Evolutionary conservation across 64 coral and sea anemone genomes (phyloP).

Genomic region (Actinia tenebrosa): DNA sequence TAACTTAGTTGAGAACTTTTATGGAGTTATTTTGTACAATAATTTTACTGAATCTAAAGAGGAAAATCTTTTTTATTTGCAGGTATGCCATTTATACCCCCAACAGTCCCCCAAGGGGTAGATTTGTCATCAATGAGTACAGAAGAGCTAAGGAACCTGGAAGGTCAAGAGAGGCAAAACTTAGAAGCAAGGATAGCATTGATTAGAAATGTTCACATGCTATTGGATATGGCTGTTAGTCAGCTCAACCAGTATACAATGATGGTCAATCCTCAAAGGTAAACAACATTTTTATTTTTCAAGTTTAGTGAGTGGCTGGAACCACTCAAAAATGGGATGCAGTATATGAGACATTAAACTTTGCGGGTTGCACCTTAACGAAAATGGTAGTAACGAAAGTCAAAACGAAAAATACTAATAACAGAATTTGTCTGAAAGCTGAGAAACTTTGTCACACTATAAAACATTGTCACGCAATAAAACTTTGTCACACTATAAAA

Average conservation of each 20-base stretch:
- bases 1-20: no score
- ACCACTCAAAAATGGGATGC: no score
- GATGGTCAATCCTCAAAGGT: constrained; percentile 69
- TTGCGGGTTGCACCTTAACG: no score
- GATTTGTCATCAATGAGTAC: constrained; percentile 75
- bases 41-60: not conserved
- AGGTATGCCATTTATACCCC: constrained; percentile 64
- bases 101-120: constrained; percentile 34
- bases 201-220: constrained; percentile 78
- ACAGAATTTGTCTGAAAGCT: no score
- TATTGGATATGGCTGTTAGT: constrained; percentile 74
- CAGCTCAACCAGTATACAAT: constrained; percentile 90
- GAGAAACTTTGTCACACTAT: no score
- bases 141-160: constrained; percentile 68
- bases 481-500: no score
- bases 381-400: no score
- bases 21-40: not conserved
- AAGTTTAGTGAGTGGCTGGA: no score
- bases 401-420: no score
- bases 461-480: no score
- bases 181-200: constrained; percentile 83
- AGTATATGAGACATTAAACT: no score
- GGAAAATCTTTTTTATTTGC: not conserved
- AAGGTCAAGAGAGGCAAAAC: constrained; percentile 82
- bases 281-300: not conserved